Percentiles rank a stretch among this genome's conserved stretches.
Evolutionary conservation across 1,140 invertebrate genomes (phyloP).

Genomic region (Temnothorax longispinosus): DNA sequence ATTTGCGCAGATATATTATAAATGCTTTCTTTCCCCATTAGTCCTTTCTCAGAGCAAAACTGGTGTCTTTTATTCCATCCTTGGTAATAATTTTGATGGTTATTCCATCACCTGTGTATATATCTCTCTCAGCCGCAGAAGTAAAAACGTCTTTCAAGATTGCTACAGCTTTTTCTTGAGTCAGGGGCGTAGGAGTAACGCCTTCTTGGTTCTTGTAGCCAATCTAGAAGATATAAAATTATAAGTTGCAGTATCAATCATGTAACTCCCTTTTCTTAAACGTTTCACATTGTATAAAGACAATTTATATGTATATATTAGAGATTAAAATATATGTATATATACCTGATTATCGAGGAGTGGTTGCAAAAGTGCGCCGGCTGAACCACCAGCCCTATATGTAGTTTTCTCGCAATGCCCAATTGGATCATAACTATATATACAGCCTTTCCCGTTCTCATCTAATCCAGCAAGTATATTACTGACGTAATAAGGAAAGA

Average conservation of each 20-base stretch:
- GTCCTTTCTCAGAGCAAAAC: slow-evolving; percentile 92
- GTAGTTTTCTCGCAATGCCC: slow-evolving; percentile 94
- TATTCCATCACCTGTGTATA: slow-evolving; percentile 97
- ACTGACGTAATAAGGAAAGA: slow-evolving; percentile 99
- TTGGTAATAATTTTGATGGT: slow-evolving; percentile 96
- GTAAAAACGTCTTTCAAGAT: slow-evolving; percentile 98
- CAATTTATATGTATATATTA: neutral
- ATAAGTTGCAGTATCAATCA: neutral
- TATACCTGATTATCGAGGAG: slow-evolving; percentile 94
- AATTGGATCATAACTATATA: slow-evolving; percentile 98
- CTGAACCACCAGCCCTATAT: slow-evolving; percentile 94
- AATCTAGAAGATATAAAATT: slow-evolving; percentile 86
- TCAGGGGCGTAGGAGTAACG: slow-evolving; percentile 87
- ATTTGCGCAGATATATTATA: slow-evolving; percentile 57
- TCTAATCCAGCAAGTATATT: slow-evolving; percentile 97
- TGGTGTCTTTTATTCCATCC: slow-evolving; percentile 92
- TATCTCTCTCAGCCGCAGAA: slow-evolving; percentile 98
- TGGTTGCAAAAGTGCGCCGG: slow-evolving; percentile 92
- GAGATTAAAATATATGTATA: neutral
- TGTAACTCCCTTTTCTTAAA: slow-evolving; percentile 5
- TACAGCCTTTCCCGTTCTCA: slow-evolving; percentile 95
- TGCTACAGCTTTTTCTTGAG: slow-evolving; percentile 92
- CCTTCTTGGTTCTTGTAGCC: slow-evolving; percentile 94
- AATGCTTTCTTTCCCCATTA: slow-evolving; percentile 83
- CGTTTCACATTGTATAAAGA: neutral